phyloP scores from a whole-genome alignment of 2,797 vertebrate genomes.

The Sphenopsis melanotis region DNA sequence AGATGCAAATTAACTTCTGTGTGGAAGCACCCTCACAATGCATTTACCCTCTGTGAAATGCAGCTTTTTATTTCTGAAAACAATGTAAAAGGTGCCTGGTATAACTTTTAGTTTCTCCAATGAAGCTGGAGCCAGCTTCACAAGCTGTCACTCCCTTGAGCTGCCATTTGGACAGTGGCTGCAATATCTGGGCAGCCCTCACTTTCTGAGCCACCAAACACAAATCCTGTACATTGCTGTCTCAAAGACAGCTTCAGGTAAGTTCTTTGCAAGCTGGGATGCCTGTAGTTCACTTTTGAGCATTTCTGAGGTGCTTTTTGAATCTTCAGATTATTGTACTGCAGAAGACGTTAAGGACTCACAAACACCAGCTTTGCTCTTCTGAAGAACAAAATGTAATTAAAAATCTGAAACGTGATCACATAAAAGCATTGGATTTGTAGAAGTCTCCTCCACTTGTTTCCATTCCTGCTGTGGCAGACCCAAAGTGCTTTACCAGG shows the following conservation, averaged over 20 bases:
- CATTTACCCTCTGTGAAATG: neutral
- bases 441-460: neutral
- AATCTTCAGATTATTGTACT: neutral
- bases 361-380: neutral
- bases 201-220: neutral
- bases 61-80: neutral
- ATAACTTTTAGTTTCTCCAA: neutral
- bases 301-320: neutral
- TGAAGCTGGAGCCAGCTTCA: neutral
- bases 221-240: neutral
- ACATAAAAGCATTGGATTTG: neutral
- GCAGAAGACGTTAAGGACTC: neutral
- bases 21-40: neutral
- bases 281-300: neutral
- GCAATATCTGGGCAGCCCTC: neutral
- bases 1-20: neutral
- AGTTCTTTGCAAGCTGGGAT: neutral
- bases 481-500: neutral
- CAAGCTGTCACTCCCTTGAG: neutral
- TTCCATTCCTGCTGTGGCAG: neutral
- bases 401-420: neutral
- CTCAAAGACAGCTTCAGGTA: neutral
- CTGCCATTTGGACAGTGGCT: neutral
- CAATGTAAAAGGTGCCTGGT: neutral
- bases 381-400: neutral